Evolutionary conservation across 2,888 invertebrate species (phyloP).

Genomic region (Byasa hedistus): DNA sequence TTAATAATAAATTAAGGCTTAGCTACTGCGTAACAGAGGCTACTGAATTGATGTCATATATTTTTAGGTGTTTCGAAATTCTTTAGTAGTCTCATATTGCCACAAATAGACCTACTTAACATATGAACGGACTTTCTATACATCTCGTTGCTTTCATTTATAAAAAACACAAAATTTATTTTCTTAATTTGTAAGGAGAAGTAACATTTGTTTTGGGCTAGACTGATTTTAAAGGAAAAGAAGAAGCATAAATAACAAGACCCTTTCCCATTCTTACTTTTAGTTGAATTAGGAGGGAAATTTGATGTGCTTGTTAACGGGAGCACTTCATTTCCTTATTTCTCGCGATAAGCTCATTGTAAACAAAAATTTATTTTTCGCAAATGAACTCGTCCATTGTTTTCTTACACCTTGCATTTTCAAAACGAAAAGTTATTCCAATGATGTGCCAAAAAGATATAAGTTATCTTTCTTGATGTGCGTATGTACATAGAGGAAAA

Average conservation of each 20-base stretch:
- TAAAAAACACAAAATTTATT: not conserved
- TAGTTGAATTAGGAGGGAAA: slow-evolving; percentile 22
- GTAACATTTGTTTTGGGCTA: not conserved
- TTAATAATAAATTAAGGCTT: too few species aligned
- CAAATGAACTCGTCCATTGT: not conserved
- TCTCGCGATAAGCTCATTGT: slow-evolving; percentile 1
- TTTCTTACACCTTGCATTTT: not conserved
- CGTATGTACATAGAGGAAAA: too few species aligned
- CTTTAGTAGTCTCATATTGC: too few species aligned
- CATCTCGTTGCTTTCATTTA: not conserved
- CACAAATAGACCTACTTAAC: too few species aligned
- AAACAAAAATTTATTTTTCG: not conserved
- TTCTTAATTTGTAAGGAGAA: not conserved
- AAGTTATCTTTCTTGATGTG: too few species aligned
- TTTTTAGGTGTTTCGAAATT: too few species aligned
- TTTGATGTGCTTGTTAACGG: slow-evolving; percentile 24
- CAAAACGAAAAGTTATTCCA: not conserved
- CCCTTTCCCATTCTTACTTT: slow-evolving; percentile 18
- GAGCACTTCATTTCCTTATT: slow-evolving; percentile 21
- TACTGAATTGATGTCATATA: too few species aligned
- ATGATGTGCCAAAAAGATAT: too few species aligned
- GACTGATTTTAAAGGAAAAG: not conserved
- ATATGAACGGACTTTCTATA: not conserved
- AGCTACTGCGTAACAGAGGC: too few species aligned
- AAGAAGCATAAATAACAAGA: slow-evolving; percentile 11